Evolutionary conservation across 2,888 invertebrate genomes (phyloP).

Genomic region (Hydraecia micacea): DNA sequence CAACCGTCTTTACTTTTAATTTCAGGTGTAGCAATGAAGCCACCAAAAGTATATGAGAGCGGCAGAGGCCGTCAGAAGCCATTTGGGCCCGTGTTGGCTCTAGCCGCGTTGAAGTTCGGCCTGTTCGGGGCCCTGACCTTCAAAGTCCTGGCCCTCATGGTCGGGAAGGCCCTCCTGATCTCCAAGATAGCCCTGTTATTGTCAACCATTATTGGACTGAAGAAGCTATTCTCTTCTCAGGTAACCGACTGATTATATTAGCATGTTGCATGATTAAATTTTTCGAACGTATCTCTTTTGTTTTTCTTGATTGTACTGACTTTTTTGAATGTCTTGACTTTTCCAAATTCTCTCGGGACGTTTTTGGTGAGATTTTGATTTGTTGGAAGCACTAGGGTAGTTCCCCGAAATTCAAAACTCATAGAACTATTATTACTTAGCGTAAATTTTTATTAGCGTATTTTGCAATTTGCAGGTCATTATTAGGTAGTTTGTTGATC

Average conservation of each 20-base stretch:
- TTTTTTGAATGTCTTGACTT: slow-evolving; percentile 11
- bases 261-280: slow-evolving; percentile 68
- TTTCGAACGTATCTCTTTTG: slow-evolving; percentile 27
- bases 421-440: too few relatives aligned
- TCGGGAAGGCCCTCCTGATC: slow-evolving; percentile 95
- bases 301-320: slow-evolving; percentile 45
- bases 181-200: slow-evolving; percentile 95
- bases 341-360: background rate
- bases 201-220: slow-evolving; percentile 95
- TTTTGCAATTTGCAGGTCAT: background rate
- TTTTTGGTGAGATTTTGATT: background rate
- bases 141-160: slow-evolving; percentile 94
- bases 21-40: slow-evolving; percentile 92
- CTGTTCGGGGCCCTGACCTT: slow-evolving; percentile 95
- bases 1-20: slow-evolving; percentile 64
- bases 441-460: too few relatives aligned
- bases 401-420: background rate
- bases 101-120: slow-evolving; percentile 95
- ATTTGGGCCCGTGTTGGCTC: slow-evolving; percentile 93
- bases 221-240: slow-evolving; percentile 94
- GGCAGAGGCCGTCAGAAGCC: slow-evolving; percentile 94
- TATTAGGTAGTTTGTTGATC: background rate
- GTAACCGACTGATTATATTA: slow-evolving; percentile 77
- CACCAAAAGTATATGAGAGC: slow-evolving; percentile 90
- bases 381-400: background rate